Conservation (phyloP, 2,113 vertebrate genomes). For the Mobula hypostoma region DNA sequence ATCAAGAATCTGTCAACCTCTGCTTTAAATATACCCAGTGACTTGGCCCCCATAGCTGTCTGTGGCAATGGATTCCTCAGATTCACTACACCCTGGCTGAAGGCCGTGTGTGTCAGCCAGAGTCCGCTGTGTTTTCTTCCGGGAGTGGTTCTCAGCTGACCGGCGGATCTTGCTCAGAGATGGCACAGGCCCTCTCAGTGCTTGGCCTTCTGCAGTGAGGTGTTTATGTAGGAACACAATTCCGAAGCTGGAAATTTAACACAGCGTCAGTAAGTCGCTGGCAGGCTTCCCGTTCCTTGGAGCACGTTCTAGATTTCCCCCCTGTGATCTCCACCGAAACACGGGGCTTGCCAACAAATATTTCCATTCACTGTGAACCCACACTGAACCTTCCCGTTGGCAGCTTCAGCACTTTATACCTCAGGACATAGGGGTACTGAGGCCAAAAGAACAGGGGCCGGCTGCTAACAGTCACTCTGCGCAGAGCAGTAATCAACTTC, state of each 20-base stretch:
- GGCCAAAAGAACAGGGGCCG: not conserved
- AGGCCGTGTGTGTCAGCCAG: not conserved
- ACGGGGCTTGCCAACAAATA: not conserved
- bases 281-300: not conserved
- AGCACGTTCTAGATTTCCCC: slow-evolving; percentile 19
- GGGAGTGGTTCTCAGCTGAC: not conserved
- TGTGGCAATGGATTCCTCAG: too few species aligned
- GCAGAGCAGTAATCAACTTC: not conserved
- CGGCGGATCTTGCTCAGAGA: not conserved
- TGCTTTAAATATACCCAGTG: too few species aligned
- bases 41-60: too few species aligned
- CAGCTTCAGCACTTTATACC: not conserved
- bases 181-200: not conserved
- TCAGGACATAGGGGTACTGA: not conserved
- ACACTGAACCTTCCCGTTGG: not conserved
- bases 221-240: not conserved
- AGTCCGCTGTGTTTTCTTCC: not conserved
- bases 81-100: too few species aligned
- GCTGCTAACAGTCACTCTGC: not conserved
- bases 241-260: not conserved
- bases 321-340: slow-evolving; percentile 1
- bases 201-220: not conserved
- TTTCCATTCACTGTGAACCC: not conserved
- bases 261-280: not conserved
- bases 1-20: too few species aligned